Conservation (phyloP, 1,140 invertebrate species). For the Coboldia fuscipes region DNA sequence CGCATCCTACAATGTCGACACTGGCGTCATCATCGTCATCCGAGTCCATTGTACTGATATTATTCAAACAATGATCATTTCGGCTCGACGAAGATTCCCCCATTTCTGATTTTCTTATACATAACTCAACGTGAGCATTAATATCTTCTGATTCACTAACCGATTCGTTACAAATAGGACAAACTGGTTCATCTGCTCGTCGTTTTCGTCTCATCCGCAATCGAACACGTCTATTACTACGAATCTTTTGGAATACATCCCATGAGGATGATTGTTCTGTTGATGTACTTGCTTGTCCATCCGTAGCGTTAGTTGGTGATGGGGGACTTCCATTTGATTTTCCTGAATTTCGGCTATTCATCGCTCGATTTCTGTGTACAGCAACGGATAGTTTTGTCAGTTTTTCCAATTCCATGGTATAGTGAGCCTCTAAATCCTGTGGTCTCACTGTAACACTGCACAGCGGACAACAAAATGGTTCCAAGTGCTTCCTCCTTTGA, state of each 20-base stretch:
- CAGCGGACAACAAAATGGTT: constrained; percentile 52
- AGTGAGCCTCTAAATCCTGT: constrained; percentile 52
- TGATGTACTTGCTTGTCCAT: constrained; percentile 12
- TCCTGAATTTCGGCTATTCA: no score
- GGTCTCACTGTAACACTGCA: constrained; percentile 53
- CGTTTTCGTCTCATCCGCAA: constrained; percentile 28
- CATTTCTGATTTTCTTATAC: constrained; percentile 32
- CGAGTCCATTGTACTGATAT: constrained; percentile 9
- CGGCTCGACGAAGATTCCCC: constrained; percentile 23
- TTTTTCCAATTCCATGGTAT: constrained; percentile 50
- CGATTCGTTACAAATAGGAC: constrained; percentile 54
- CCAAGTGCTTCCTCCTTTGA: constrained; percentile 20
- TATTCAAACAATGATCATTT: constrained; percentile 2
- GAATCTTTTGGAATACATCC: constrained; percentile 20
- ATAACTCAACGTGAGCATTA: constrained; percentile 55
- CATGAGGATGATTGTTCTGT: constrained; percentile 17
- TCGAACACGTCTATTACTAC: constrained; percentile 26
- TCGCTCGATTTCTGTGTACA: no score
- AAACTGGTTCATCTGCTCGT: constrained; percentile 38
- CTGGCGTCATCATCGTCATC: constrained; percentile 47
- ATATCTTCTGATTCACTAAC: constrained; percentile 36
- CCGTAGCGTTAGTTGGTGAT: constrained; percentile 14
- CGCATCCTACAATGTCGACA: constrained; percentile 39
- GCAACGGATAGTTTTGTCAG: constrained; percentile 31
- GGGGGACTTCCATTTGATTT: constrained; percentile 8